Evolutionary conservation across 2,888 invertebrate species (phyloP), one percentile per base, ranked within the genome.

Genomic region (Notocelia uddmanniana): DNA sequence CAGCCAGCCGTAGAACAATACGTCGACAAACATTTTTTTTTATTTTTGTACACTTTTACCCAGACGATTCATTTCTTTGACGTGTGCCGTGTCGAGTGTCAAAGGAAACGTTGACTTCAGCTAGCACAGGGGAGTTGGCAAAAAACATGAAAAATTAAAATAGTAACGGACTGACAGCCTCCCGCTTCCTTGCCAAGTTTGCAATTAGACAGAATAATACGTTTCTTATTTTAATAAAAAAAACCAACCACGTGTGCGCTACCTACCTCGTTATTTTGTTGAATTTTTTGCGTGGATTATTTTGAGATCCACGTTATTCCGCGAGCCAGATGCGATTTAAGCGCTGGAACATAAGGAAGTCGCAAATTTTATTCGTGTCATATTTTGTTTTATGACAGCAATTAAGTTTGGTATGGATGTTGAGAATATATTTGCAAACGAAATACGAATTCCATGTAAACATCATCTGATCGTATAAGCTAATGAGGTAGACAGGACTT

Each of bases 181-280:
- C 78, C 82, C 75, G 85, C 87, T 88, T 89, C 89, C 89, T 87
- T 93, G 93, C 93, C 93, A 93, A 93, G 85, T 91, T 92, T 89
- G 89, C 89, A 90, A 92, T 93, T 91, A 90, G 85, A 89, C 84
- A 85, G 85, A 88, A 88, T 85, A 84, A 85, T 85, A 83, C 74
- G 81, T 84, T 85, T 83, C 83, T 78, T 76, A 74, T 77, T 79
- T 76, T 68, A 69, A 63, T 83, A 81, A 83, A 83, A 84, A 82
- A 80, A n/a, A n/a, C n/a, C 74, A 77, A 75, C 75, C 84, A 85
- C 84, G 87, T 84, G 84, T 86, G 84, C 76, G 82, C 80, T 76
- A 76, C 76, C 80, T 81, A 45, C 26, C 60, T 60, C 78, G 71
- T 76, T 74, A 78, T 79, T 78, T 31, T 71, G 73, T 60, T 70